Evolutionary conservation across 2,113 vertebrate genomes (phyloP).

Genomic region (Pogonocichla stellata): DNA sequence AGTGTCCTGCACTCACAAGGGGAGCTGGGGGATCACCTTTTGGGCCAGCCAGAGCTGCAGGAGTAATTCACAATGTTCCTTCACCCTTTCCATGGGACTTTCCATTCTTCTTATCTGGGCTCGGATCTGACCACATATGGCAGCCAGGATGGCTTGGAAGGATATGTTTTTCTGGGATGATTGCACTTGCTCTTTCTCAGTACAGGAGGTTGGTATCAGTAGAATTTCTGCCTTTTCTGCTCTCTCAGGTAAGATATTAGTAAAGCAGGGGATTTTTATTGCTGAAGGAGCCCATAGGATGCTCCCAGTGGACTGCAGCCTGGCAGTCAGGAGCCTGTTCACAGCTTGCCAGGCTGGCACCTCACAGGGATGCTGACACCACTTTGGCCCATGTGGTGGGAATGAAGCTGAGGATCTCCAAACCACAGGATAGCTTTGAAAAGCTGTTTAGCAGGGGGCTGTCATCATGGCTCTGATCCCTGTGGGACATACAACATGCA

Average conservation of each 20-base stretch:
- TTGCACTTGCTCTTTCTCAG: background rate
- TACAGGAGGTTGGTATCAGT: rapidly evolving
- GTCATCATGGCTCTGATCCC: background rate
- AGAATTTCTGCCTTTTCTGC: background rate
- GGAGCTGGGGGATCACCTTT: background rate
- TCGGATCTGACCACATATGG: background rate
- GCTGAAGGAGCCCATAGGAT: background rate
- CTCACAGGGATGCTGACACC: background rate
- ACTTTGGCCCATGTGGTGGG: background rate
- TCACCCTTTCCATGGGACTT: background rate
- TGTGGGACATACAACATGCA: rapidly evolving
- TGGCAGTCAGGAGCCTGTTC: background rate
- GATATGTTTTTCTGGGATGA: background rate
- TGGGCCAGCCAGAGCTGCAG: background rate
- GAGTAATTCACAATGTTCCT: background rate
- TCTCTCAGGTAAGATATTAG: background rate
- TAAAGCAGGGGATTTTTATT: background rate
- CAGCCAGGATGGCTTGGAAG: background rate
- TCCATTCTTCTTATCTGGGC: background rate
- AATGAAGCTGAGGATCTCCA: background rate
- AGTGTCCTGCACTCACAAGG: background rate
- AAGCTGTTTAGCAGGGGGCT: background rate
- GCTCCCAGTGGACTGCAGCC: background rate
- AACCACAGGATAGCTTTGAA: background rate
- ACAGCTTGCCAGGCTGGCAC: background rate